A percentile compares a stretch with the other conserved stretches of the same genome.
phyloP scores from a whole-genome alignment of 2,113 vertebrate genomes.

The Suricata suricatta region DNA sequence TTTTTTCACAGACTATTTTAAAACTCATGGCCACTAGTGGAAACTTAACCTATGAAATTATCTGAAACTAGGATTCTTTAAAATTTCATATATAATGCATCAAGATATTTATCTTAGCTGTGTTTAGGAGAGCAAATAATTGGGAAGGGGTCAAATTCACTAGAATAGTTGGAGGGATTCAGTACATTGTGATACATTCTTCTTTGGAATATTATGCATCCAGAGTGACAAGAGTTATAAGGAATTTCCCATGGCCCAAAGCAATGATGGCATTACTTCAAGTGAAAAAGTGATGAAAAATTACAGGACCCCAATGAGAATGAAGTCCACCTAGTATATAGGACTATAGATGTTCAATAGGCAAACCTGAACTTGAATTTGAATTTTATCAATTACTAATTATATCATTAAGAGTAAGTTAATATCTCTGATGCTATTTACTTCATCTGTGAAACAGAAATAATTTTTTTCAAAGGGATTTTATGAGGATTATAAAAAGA shows the following conservation, averaged over 20 bases:
- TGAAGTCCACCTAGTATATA: background rate
- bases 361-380: background rate
- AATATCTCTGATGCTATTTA: background rate
- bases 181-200: background rate
- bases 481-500: background rate
- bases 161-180: background rate
- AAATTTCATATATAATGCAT: background rate
- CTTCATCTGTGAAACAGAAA: slow-evolving; percentile 27
- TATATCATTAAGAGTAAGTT: background rate
- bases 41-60: background rate
- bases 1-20: background rate
- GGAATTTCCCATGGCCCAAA: background rate
- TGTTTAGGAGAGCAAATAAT: background rate
- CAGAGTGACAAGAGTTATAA: background rate
- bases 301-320: background rate
- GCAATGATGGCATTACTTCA: no score
- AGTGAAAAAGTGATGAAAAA: background rate
- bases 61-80: background rate
- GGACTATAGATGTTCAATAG: background rate
- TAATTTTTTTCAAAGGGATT: background rate
- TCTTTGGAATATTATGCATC: background rate
- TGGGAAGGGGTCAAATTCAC: background rate
- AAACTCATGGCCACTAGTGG: background rate
- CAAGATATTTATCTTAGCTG: background rate
- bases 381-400: background rate